These are phyloP conservation scores for Pungitius pungitius DNA, from an alignment of 2,113 vertebrate species.

Conservation along the genomic window DNA sequence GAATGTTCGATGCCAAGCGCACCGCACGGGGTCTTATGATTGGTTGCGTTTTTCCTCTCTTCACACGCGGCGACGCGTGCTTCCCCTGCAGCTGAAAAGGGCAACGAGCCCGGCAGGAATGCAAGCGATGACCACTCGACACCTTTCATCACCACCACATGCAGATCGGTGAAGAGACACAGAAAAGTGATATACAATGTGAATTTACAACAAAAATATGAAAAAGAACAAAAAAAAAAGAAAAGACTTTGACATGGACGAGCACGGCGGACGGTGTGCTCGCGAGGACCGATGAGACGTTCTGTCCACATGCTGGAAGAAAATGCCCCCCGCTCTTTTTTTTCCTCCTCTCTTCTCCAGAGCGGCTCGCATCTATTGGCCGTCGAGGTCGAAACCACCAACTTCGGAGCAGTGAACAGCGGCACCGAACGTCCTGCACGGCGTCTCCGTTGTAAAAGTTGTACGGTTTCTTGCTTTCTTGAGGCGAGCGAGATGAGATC, in stretches of 20 bases:
- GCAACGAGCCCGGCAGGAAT: constrained; percentile 9
- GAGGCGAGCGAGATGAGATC: not conserved
- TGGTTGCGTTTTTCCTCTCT: constrained; percentile 41
- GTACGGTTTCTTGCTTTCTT: not conserved
- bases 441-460: not conserved
- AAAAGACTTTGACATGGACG: constrained; percentile 38
- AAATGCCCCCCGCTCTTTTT: constrained; percentile 23
- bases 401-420: constrained; percentile 32
- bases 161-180: constrained; percentile 66
- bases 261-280: constrained; percentile 59
- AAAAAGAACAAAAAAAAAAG: constrained; percentile 22
- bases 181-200: constrained; percentile 22
- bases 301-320: constrained; percentile 58
- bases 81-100: constrained; percentile 6
- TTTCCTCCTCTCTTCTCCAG: not conserved
- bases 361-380: constrained; percentile 43
- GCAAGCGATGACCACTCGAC: constrained; percentile 16
- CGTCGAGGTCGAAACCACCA: constrained; percentile 2
- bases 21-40: constrained; percentile 2
- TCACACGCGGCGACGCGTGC: constrained; percentile 10
- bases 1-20: constrained; percentile 64
- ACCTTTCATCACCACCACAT: not conserved
- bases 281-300: constrained; percentile 47
- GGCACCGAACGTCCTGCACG: constrained; percentile 17
- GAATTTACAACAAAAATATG: constrained; percentile 59